A percentile compares a stretch with the other conserved stretches of the same genome.
Evolutionary conservation across 1,140 invertebrate genomes (phyloP).

Genomic region (Aphidius ervi): DNA sequence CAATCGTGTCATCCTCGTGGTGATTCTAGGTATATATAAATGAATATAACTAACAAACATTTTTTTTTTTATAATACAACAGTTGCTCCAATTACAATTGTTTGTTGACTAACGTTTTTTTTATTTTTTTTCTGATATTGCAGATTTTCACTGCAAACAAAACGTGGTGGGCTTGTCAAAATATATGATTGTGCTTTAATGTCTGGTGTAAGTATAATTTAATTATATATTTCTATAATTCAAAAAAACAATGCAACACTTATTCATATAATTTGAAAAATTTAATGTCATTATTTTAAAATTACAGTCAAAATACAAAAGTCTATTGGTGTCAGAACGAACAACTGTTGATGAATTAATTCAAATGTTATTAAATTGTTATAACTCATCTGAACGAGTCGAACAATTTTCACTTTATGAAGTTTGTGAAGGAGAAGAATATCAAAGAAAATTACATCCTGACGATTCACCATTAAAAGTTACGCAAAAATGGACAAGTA

Average conservation of each 20-base stretch:
- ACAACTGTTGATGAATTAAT: slow-evolving; percentile 88
- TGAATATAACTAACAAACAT: too few relatives aligned
- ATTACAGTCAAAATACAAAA: slow-evolving; percentile 82
- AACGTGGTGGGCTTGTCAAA: slow-evolving; percentile 80
- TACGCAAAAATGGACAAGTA: slow-evolving; percentile 69
- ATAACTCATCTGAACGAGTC: slow-evolving; percentile 75
- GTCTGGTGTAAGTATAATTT: slow-evolving; percentile 63
- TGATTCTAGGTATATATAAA: slow-evolving; percentile 69
- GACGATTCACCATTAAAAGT: slow-evolving; percentile 81
- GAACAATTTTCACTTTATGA: slow-evolving; percentile 86
- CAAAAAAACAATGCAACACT: not conserved
- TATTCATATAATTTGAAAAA: not conserved
- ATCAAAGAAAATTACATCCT: slow-evolving; percentile 80
- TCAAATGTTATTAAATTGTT: slow-evolving; percentile 79
- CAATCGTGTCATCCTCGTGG: slow-evolving; percentile 88
- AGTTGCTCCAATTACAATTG: not conserved
- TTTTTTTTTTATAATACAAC: not conserved
- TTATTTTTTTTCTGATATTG: slow-evolving; percentile 39
- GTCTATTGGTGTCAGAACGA: slow-evolving; percentile 79
- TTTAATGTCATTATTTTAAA: slow-evolving; percentile 25
- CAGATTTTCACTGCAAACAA: slow-evolving; percentile 81
- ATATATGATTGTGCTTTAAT: slow-evolving; percentile 87
- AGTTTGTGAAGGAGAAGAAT: slow-evolving; percentile 68
- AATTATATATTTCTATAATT: not conserved
- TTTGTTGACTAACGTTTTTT: not conserved